Conservation (phyloP, 2,888 invertebrate species). For the Ametastegia equiseti region DNA sequence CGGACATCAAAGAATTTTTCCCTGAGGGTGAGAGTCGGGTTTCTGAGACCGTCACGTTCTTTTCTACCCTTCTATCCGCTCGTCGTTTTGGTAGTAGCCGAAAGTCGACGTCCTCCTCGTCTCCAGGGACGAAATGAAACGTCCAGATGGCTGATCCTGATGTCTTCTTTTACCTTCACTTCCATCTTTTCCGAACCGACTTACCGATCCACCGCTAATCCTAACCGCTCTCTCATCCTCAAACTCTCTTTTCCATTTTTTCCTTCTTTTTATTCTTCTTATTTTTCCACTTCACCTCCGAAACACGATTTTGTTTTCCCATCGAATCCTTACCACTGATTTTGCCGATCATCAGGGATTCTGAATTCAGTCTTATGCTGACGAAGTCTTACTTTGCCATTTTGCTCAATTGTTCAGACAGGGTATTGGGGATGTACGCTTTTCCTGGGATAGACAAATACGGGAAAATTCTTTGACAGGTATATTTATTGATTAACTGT, state of each 20-base stretch:
- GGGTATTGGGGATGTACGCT: too few species aligned
- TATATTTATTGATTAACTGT: too few species aligned
- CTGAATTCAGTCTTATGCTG: too few species aligned
- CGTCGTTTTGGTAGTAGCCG: too few species aligned
- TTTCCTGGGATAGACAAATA: too few species aligned
- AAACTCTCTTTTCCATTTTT: neutral
- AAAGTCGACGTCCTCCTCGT: neutral
- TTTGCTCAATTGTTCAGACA: too few species aligned
- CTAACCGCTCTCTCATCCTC: neutral
- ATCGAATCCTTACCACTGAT: neutral
- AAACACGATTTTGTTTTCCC: neutral
- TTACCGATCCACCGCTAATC: conserved; percentile 27
- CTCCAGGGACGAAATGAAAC: conserved; percentile 38
- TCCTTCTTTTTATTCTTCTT: neutral
- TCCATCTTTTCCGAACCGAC: neutral
- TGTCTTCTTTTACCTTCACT: conserved; percentile 1
- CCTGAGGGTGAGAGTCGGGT: neutral
- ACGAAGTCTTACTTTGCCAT: too few species aligned
- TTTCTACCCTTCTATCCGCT: neutral
- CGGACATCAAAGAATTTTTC: conserved; percentile 34
- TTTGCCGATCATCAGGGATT: neutral
- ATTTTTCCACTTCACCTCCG: neutral
- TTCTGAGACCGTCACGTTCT: conserved; percentile 2
- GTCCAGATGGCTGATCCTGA: conserved; percentile 45
- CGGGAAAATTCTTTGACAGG: too few species aligned